Percentiles rank a stretch among this genome's conserved stretches.
phyloP scores from a whole-genome alignment of 2,113 vertebrate genomes.

The Leptodactylus fuscus region DNA sequence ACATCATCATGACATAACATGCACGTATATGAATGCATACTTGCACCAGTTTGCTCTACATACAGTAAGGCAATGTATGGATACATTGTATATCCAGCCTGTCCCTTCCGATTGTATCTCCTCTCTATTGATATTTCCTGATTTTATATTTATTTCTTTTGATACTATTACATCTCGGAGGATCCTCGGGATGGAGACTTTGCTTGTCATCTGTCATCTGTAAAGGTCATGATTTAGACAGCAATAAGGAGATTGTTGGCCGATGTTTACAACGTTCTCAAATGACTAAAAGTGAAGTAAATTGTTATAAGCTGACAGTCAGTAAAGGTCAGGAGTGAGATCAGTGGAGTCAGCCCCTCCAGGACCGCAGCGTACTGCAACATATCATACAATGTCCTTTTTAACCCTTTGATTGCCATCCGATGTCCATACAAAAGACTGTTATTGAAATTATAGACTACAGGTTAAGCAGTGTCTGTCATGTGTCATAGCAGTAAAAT shows the following conservation, averaged over 20 bases:
- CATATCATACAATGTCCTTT: background rate
- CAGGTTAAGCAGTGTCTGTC: no score
- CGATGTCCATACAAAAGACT: background rate
- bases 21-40: no score
- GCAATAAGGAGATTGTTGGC: conserved; percentile 67
- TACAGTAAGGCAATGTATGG: no score
- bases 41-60: no score
- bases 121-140: background rate
- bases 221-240: conserved; percentile 73
- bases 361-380: conserved; percentile 59
- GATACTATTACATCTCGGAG: conserved; percentile 64
- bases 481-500: no score
- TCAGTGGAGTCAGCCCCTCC: conserved; percentile 66
- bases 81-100: no score
- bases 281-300: conserved; percentile 76
- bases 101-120: no score
- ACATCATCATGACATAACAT: no score
- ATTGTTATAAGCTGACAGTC: conserved; percentile 71
- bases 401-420: background rate
- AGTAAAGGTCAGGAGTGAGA: conserved; percentile 73
- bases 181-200: conserved; percentile 62
- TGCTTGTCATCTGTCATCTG: conserved; percentile 67
- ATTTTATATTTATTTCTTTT: background rate
- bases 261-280: conserved; percentile 74
- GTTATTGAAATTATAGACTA: no score